phyloP scores from a whole-genome alignment of 2,113 vertebrate genomes.

The Cyphomyrus discorhynchus region DNA sequence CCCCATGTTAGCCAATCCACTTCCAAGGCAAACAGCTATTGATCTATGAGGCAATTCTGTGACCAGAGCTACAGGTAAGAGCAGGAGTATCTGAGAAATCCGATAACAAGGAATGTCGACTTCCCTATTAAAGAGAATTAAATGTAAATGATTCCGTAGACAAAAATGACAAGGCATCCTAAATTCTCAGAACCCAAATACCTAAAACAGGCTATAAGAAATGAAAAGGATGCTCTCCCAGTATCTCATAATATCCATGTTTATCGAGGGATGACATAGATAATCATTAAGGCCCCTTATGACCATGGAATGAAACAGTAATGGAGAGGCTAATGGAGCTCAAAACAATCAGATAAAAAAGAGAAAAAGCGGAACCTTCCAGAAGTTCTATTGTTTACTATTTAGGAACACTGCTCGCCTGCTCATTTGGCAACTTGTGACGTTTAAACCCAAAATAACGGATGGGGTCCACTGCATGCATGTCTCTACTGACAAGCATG shows the following conservation, averaged over 20 bases:
- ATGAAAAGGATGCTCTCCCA: neutral
- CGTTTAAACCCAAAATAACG: neutral
- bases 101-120: constrained; percentile 8
- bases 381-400: neutral
- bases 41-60: constrained; percentile 36
- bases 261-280: neutral
- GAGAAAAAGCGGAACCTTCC: neutral
- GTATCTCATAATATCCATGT: neutral
- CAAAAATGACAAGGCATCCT: neutral
- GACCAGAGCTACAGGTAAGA: constrained; percentile 25
- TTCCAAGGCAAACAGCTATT: constrained; percentile 39
- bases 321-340: neutral
- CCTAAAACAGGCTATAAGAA: neutral
- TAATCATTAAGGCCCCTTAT: neutral
- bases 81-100: constrained; percentile 17
- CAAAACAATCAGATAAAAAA: neutral
- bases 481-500: neutral
- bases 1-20: constrained; percentile 44
- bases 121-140: constrained; percentile 1
- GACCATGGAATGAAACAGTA: neutral
- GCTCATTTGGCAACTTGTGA: neutral
- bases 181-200: neutral
- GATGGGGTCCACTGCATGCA: neutral
- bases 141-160: neutral
- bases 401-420: neutral